Evolutionary conservation across 2,797 vertebrate genomes (phyloP).

Genomic region (Tokudaia muenninki): DNA sequence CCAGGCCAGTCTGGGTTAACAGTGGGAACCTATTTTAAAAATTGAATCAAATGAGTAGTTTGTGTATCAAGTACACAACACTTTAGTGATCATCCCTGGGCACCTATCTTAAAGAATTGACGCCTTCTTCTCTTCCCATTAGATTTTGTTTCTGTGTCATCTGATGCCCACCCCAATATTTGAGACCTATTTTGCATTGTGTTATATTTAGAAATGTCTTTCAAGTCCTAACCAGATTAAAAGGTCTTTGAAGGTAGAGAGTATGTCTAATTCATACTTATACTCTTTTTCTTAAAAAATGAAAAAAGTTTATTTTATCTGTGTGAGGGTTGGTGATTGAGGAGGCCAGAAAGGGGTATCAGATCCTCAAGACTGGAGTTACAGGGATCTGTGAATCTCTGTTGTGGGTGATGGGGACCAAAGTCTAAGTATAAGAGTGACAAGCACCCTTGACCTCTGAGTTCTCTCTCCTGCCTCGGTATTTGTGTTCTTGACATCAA

Average conservation of each 20-base stretch:
- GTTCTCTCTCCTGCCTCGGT: neutral
- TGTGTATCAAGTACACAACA: neutral
- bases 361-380: neutral
- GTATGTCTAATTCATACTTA: conserved; percentile 21
- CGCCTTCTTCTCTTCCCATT: neutral
- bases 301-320: neutral
- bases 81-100: neutral
- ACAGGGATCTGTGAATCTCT: neutral
- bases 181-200: neutral
- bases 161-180: neutral
- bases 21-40: neutral
- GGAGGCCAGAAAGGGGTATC: neutral
- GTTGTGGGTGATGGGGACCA: neutral
- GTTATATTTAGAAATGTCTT: conserved; percentile 12
- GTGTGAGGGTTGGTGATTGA: neutral
- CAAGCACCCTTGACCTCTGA: neutral
- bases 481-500: neutral
- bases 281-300: neutral
- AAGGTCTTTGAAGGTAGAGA: conserved; percentile 35
- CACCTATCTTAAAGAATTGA: neutral
- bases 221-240: neutral
- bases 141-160: neutral
- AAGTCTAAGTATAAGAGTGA: neutral
- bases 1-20: neutral
- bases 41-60: neutral